Evolutionary conservation across 2,113 vertebrate species (phyloP).

Genomic region (Solea senegalensis): DNA sequence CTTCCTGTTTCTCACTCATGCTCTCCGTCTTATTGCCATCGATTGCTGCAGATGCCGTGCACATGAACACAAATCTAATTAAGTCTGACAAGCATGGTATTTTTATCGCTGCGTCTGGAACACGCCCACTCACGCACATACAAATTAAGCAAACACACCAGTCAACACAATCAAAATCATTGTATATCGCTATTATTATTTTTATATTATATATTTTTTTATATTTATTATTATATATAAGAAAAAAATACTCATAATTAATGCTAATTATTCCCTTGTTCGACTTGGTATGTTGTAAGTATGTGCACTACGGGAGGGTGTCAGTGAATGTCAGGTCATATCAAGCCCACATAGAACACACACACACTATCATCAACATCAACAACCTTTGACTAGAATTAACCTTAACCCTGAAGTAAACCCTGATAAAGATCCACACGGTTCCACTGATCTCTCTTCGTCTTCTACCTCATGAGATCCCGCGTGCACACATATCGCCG

Average conservation of each 20-base stretch:
- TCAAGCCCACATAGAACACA: constrained; percentile 5
- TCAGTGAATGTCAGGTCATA: constrained; percentile 38
- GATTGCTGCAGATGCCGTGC: constrained; percentile 57
- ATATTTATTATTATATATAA: too few relatives aligned
- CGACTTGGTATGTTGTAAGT: constrained; percentile 36
- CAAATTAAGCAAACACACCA: background rate
- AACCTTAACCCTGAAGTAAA: constrained; percentile 12
- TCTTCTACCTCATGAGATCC: constrained; percentile 3
- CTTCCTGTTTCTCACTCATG: constrained; percentile 62
- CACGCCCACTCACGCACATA: constrained; percentile 5
- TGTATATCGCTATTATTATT: too few relatives aligned
- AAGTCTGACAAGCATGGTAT: constrained; percentile 70
- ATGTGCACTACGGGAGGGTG: constrained; percentile 12
- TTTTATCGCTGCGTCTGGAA: constrained; percentile 55
- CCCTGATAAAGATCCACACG: background rate
- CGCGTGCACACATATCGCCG: background rate
- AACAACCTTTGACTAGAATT: constrained; percentile 24
- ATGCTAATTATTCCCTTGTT: constrained; percentile 33
- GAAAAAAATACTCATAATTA: constrained; percentile 11
- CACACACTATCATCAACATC: background rate
- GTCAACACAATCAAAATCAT: background rate
- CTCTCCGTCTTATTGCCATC: constrained; percentile 54
- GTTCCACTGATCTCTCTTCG: constrained; percentile 1
- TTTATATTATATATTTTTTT: too few relatives aligned
- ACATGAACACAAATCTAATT: constrained; percentile 67